Conservation (phyloP, 2,113 vertebrate genomes). For the Caloenas nicobarica region DNA sequence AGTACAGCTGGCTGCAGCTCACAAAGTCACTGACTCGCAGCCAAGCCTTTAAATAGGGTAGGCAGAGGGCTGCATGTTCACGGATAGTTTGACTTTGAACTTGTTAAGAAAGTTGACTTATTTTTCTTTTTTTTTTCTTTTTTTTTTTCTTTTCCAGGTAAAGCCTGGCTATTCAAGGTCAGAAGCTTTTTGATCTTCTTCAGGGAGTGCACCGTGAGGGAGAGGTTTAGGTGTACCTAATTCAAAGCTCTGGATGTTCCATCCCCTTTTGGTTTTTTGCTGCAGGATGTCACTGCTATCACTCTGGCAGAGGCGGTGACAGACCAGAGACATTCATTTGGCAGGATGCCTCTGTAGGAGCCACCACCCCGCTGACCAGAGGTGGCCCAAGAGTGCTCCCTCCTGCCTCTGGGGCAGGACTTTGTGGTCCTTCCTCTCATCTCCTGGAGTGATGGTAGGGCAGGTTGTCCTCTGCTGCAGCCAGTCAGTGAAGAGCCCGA, state of each 20-base stretch:
- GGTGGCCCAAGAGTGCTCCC: not conserved
- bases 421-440: not conserved
- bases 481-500: not conserved
- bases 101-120: not conserved
- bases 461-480: not conserved
- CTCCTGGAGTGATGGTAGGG: not conserved
- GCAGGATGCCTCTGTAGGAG: not conserved
- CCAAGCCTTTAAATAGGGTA: not conserved
- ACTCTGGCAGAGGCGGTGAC: not conserved
- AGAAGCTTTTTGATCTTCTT: not conserved
- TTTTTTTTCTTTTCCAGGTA: not conserved
- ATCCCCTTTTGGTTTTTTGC: not conserved
- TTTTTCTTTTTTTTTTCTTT: not conserved
- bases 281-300: not conserved
- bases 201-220: not conserved
- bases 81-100: slow-evolving; percentile 20
- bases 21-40: not conserved
- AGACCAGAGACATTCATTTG: not conserved
- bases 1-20: slow-evolving; percentile 41
- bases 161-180: not conserved
- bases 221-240: not conserved
- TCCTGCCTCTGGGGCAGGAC: not conserved
- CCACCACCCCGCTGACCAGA: not conserved
- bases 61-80: not conserved
- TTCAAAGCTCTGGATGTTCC: not conserved